Evolutionary conservation across 2,888 invertebrate genomes (phyloP).

Genomic region (Drosophila putrida): DNA sequence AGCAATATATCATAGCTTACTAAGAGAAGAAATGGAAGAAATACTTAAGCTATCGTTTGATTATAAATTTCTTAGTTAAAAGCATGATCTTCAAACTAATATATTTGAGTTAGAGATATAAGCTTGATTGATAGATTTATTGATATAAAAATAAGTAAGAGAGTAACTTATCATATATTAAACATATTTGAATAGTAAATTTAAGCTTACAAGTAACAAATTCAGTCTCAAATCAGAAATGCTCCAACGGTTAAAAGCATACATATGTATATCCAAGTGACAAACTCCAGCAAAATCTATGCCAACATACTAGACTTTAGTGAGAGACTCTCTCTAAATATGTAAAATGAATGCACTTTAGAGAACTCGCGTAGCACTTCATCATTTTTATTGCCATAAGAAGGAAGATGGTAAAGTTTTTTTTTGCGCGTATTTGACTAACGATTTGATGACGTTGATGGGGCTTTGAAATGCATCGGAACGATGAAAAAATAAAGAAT

Average conservation of each 20-base stretch:
- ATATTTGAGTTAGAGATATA: too few relatives aligned
- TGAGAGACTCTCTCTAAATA: constrained; percentile 13
- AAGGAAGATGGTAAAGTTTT: constrained; percentile 37
- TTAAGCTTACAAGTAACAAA: background rate
- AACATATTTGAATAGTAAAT: too few relatives aligned
- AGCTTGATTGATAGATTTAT: too few relatives aligned
- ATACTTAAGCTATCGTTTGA: too few relatives aligned
- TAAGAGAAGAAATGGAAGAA: too few relatives aligned
- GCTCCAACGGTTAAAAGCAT: background rate
- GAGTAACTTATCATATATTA: too few relatives aligned
- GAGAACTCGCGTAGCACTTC: constrained; percentile 65
- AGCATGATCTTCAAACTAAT: too few relatives aligned
- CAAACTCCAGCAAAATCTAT: constrained; percentile 9
- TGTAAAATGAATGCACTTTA: constrained; percentile 52
- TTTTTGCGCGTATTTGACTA: constrained; percentile 67
- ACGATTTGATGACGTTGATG: constrained; percentile 78
- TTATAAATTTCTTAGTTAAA: too few relatives aligned
- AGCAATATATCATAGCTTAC: background rate
- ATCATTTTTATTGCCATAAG: constrained; percentile 76
- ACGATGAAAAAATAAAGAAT: constrained; percentile 3
- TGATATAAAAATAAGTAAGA: too few relatives aligned
- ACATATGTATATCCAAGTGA: background rate
- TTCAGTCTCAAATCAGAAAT: background rate
- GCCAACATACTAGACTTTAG: constrained; percentile 10
- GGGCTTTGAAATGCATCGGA: constrained; percentile 62